Base-by-base conservation (phyloP, 1,140 invertebrate species). In the Trinorchestia longiramus region DNA sequence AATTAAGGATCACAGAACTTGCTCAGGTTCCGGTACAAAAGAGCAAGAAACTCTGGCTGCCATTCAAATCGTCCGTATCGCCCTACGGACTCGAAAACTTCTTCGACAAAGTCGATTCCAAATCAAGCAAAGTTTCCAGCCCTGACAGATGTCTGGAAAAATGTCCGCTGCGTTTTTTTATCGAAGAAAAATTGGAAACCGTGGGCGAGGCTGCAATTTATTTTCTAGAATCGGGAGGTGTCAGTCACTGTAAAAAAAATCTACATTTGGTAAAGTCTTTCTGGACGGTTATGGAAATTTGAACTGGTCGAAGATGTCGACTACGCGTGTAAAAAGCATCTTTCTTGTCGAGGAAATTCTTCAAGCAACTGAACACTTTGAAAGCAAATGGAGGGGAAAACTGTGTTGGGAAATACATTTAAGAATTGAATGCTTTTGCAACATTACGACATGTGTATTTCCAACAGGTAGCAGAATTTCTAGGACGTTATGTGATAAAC, bases 181-280 rank as follows among this genome's bases (percentile, higher is more conserved):
- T 11, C 62, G 62, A 19, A 36, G 62, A 77, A 77, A 77, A 77
- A 77, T 77, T 77, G 62, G 62, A 1, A 77, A 77, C 62, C 28
- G 62, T 23, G 62, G 62, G 62, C 62, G 11, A 77, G 62, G 62
- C 62, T 77, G 62, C 62, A 77, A 77, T 77, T 77, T 77, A 77
- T 77, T 77, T 77, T 77, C 62, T 28, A 77, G 62, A 77, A 77
- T 77, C 62, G 62, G 62, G 62, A 77, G 62, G 62, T 77, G 62
- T 77, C 62, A 77, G 62, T 77, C 62, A 77, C 62, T 77, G 62
- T 36, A 28, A 36, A 77, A 77, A 77, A 77, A 77, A 77, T 77
- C 62, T 77, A 28, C 62, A 77, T 77, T 77, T 77, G 62, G 62
- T 77, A 77, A 77, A 77, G 62, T 77, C 62, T 77, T 77, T 77